A percentile compares a stretch with the other conserved stretches of the same genome.
Conservation (phyloP, 2,888 invertebrate species). For the Drosophila bunnanda region DNA sequence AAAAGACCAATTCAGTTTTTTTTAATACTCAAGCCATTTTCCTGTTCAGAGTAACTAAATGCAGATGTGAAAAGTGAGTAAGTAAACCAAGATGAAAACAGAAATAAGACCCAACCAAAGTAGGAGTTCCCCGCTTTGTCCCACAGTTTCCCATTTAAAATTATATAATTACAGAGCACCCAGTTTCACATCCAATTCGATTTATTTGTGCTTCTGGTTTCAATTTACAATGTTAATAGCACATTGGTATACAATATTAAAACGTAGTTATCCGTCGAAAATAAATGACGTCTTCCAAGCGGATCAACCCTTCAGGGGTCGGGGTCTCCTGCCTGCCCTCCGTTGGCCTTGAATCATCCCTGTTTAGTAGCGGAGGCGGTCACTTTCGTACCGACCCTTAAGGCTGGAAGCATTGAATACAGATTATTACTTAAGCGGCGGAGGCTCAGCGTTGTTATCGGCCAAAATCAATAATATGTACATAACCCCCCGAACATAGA, state of each 20-base stretch:
- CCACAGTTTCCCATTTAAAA: neutral
- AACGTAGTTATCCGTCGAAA: constrained; percentile 3
- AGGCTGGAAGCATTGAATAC: constrained; percentile 50
- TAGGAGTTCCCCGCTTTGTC: neutral
- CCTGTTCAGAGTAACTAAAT: neutral
- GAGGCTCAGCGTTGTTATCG: too few relatives aligned
- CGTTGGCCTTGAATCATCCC: neutral
- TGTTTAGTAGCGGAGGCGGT: constrained; percentile 59
- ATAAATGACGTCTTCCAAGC: neutral
- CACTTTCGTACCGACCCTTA: constrained; percentile 55
- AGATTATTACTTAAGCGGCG: constrained; percentile 2
- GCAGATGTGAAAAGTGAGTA: neutral
- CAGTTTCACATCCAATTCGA: constrained; percentile 17
- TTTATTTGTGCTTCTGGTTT: constrained; percentile 22
- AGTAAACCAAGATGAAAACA: too few relatives aligned
- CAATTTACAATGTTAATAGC: constrained; percentile 28
- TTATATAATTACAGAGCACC: neutral
- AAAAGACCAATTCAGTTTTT: neutral
- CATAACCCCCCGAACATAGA: neutral
- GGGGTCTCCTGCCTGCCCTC: neutral
- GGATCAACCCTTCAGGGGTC: neutral
- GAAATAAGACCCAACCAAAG: too few relatives aligned
- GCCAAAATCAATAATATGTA: constrained; percentile 6
- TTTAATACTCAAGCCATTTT: neutral
- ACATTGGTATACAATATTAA: constrained; percentile 13